A percentile compares a stretch with the other conserved stretches of the same genome.
These are phyloP conservation scores for Malacosoma neustria DNA, from an alignment of 2,888 invertebrate species.

Conservation along the genomic window DNA sequence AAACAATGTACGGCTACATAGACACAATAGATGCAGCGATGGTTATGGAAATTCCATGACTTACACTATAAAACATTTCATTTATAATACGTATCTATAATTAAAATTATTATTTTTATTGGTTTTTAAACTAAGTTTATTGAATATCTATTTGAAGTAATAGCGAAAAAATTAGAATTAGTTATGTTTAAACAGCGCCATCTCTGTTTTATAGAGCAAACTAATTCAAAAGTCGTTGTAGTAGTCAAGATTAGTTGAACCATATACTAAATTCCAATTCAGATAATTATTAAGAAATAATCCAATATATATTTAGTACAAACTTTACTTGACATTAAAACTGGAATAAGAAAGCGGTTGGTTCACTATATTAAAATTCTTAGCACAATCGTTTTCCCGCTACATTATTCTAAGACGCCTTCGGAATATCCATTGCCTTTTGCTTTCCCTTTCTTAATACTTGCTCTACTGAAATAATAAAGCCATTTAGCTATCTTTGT, in stretches of 20 bases:
- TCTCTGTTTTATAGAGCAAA: conserved; percentile 5
- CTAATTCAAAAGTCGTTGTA: conserved; percentile 6
- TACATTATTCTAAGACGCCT: conserved; percentile 40
- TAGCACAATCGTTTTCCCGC: conserved; percentile 30
- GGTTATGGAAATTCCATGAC: conserved; percentile 20
- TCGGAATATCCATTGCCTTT: conserved; percentile 29
- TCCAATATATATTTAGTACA: too few relatives aligned
- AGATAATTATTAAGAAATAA: too few relatives aligned
- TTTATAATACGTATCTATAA: too few relatives aligned
- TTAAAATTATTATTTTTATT: neutral
- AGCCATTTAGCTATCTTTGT: too few relatives aligned
- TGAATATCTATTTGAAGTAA: neutral
- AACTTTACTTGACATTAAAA: too few relatives aligned
- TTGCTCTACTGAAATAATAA: conserved; percentile 6
- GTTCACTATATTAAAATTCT: conserved; percentile 35
- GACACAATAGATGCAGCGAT: conserved; percentile 36
- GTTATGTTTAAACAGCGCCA: conserved; percentile 10
- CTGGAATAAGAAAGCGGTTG: conserved; percentile 29
- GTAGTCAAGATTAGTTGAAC: too few relatives aligned
- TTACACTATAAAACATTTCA: neutral
- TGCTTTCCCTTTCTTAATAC: conserved; percentile 31
- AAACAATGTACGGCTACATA: conserved; percentile 48
- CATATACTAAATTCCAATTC: too few relatives aligned
- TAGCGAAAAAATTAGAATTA: neutral
- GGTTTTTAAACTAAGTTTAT: neutral